phyloP scores from a whole-genome alignment of 2,113 vertebrate species.

The Gadus chalcogrammus region DNA sequence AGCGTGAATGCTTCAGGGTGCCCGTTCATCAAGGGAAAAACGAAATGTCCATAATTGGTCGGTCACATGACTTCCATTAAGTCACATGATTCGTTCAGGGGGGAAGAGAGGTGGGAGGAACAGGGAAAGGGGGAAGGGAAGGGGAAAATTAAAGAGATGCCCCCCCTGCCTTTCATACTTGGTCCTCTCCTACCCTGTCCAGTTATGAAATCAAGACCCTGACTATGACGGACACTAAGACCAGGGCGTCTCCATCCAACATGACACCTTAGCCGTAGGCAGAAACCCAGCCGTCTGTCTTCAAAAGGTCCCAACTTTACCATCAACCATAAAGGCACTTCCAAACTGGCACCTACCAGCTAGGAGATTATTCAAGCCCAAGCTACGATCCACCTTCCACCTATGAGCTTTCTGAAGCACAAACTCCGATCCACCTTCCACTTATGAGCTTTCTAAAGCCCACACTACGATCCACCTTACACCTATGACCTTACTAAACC shows the following conservation, averaged over 20 bases:
- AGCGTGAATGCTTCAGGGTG: constrained; percentile 77
- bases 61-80: no score
- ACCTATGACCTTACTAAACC: neutral
- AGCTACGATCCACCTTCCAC: constrained; percentile 12
- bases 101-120: constrained; percentile 9
- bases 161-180: neutral
- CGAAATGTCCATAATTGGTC: no score
- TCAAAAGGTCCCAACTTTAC: neutral
- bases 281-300: no score
- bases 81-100: no score
- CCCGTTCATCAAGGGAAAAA: constrained; percentile 38
- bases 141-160: constrained; percentile 23
- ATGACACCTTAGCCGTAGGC: neutral
- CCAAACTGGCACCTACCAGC: neutral
- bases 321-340: constrained; percentile 19
- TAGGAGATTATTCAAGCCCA: no score
- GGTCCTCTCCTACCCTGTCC: neutral
- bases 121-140: constrained; percentile 17
- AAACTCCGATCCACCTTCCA: constrained; percentile 9
- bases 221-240: neutral
- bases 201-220: neutral
- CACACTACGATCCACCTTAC: constrained; percentile 13
- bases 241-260: neutral
- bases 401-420: no score
- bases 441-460: no score